A percentile compares a stretch with the other conserved stretches of the same genome.
phyloP scores from a whole-genome alignment of 2,888 invertebrate species.

The Diaphora mendica region DNA sequence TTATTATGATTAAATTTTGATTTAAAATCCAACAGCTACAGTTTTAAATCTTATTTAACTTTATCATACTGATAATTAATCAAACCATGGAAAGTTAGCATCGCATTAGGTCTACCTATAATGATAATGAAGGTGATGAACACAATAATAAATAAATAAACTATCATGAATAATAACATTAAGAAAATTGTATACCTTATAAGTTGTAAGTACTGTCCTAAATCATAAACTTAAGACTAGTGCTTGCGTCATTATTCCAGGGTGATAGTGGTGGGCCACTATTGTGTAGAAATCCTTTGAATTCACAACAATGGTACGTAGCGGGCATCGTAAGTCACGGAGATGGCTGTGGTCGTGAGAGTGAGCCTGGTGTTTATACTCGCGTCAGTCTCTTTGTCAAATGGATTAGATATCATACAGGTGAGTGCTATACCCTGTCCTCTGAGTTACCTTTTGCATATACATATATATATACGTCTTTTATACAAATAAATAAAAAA shows the following conservation, averaged over 20 bases:
- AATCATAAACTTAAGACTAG: constrained; percentile 11
- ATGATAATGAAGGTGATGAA: no score
- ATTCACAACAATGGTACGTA: constrained; percentile 91
- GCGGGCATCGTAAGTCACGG: constrained; percentile 95
- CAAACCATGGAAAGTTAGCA: not conserved
- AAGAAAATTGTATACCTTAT: not conserved
- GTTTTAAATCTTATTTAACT: not conserved
- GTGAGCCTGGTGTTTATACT: constrained; percentile 94
- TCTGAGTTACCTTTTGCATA: not conserved
- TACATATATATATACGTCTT: no score
- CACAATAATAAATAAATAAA: no score
- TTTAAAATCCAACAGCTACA: no score
- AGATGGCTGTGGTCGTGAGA: constrained; percentile 92
- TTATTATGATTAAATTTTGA: no score
- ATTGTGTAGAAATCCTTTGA: constrained; percentile 90
- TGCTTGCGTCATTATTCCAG: constrained; percentile 64
- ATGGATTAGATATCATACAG: constrained; percentile 89
- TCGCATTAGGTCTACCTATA: no score
- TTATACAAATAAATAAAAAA: no score
- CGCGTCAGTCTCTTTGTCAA: constrained; percentile 90
- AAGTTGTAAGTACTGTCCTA: not conserved
- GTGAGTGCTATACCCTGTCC: constrained; percentile 73
- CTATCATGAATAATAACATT: no score
- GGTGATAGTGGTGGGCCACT: constrained; percentile 95
- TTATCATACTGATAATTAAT: not conserved